phyloP scores from a whole-genome alignment of 2,113 vertebrate genomes.

The Danio rerio region DNA sequence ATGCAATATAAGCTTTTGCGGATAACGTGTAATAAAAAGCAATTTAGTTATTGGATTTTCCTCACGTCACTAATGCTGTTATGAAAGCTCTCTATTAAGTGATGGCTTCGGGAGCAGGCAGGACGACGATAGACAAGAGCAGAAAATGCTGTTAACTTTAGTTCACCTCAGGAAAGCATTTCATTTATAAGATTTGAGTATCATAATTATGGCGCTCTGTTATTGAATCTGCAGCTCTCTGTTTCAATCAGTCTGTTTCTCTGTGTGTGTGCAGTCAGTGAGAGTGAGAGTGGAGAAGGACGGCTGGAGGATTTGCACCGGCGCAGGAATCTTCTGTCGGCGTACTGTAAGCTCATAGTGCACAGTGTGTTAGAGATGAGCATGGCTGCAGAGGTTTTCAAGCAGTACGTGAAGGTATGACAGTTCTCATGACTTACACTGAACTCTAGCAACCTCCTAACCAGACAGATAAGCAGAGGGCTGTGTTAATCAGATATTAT shows the following conservation, averaged over 20 bases:
- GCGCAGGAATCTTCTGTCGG: conserved; percentile 82
- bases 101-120: conserved; percentile 69
- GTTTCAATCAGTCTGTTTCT: conserved; percentile 60
- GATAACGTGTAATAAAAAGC: conserved; percentile 77
- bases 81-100: conserved; percentile 71
- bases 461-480: neutral
- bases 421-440: neutral
- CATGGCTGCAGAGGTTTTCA: conserved; percentile 84
- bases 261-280: conserved; percentile 61
- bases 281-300: conserved; percentile 65
- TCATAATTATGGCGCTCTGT: conserved; percentile 27
- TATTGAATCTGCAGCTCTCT: conserved; percentile 27
- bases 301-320: conserved; percentile 79
- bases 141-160: conserved; percentile 74
- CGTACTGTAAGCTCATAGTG: conserved; percentile 87
- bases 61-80: conserved; percentile 68
- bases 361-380: conserved; percentile 86
- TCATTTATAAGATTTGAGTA: conserved; percentile 63
- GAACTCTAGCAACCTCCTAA: neutral
- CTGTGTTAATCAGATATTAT: neutral
- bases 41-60: conserved; percentile 74
- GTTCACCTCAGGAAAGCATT: conserved; percentile 70
- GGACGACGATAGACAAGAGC: conserved; percentile 64
- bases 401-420: conserved; percentile 87
- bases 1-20: conserved; percentile 72